These are phyloP conservation scores for Archivesica marissinica DNA, from an alignment of 1,140 invertebrate genomes.

Conservation along the genomic window DNA sequence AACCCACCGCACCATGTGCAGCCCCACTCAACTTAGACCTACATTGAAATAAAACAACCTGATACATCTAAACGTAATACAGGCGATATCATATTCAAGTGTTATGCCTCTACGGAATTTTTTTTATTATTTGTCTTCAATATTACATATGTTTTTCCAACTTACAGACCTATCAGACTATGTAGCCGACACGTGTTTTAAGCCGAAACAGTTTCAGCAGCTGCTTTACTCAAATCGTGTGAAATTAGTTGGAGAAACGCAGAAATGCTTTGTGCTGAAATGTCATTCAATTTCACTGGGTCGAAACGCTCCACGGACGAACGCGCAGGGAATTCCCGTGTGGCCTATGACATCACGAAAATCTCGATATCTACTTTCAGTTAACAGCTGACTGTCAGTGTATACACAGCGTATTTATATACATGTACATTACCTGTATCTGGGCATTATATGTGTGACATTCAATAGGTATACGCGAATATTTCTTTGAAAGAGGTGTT, in stretches of 20 bases:
- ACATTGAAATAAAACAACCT: neutral
- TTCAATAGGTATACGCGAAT: constrained; percentile 6
- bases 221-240: neutral
- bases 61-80: neutral
- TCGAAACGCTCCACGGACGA: constrained; percentile 31
- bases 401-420: constrained; percentile 38
- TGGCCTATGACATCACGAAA: constrained; percentile 43
- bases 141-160: neutral
- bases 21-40: no score
- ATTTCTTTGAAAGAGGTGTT: constrained; percentile 22
- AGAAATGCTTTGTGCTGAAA: constrained; percentile 29
- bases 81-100: neutral
- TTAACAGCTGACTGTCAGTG: constrained; percentile 52
- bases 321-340: constrained; percentile 37
- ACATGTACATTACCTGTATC: constrained; percentile 49
- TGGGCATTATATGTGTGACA: constrained; percentile 53
- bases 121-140: neutral
- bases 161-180: neutral
- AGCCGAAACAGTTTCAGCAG: neutral
- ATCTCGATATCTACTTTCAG: constrained; percentile 23
- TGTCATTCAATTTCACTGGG: neutral
- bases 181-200: neutral
- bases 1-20: no score
- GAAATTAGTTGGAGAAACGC: neutral
- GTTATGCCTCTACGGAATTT: neutral